Conservation (phyloP, 1,140 invertebrate genomes). For the Streblospio benedicti region DNA sequence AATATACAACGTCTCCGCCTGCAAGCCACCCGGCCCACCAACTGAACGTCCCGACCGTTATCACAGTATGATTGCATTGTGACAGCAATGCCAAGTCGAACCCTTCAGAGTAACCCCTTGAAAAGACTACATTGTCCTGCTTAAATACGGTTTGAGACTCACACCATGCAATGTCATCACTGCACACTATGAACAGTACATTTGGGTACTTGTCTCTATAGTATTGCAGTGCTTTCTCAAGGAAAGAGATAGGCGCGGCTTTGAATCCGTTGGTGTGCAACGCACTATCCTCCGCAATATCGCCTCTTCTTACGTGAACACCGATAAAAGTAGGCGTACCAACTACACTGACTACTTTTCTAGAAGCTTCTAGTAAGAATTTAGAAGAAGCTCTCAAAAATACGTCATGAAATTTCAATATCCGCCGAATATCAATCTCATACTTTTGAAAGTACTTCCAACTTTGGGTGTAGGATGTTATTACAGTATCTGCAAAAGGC, state of each 20-base stretch:
- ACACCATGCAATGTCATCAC: background rate
- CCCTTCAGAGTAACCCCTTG: background rate
- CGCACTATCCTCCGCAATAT: background rate
- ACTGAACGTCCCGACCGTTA: conserved; percentile 32
- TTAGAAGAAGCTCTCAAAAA: no score
- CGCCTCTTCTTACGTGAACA: conserved; percentile 2
- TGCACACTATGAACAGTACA: background rate
- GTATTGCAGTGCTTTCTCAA: background rate
- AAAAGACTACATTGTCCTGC: background rate
- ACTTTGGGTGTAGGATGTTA: no score
- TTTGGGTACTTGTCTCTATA: background rate
- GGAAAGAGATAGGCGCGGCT: background rate
- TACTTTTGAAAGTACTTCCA: no score
- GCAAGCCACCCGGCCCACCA: conserved; percentile 35
- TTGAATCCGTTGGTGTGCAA: background rate
- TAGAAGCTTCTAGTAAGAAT: no score
- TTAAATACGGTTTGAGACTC: no score
- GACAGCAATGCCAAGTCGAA: conserved; percentile 27
- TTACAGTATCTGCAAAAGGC: no score
- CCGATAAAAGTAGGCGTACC: no score
- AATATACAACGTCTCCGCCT: conserved; percentile 28
- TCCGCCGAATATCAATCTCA: no score
- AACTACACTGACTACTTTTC: no score
- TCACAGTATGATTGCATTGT: conserved; percentile 30
- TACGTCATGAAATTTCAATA: no score